Base-by-base conservation (phyloP, 53 echinoderm and acorn worm species). In the Echinometra lucunter region DNA sequence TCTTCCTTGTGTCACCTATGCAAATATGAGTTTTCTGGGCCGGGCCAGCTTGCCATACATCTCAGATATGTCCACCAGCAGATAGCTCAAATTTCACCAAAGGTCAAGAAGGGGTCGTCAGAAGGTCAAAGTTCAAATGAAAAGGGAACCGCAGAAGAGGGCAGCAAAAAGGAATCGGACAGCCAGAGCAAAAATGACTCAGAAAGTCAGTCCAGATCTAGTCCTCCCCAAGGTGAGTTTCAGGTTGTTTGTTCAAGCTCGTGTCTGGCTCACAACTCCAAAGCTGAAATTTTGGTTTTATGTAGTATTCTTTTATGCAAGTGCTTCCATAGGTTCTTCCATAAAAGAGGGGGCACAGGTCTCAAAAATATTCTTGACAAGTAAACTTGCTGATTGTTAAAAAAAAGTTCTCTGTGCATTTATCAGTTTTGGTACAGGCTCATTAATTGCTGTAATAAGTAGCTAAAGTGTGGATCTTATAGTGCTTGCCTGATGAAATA, bases 31-130 rank as follows among this genome's bases (percentile, higher is more conserved):
- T 92, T 92, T 74, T 72, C 92, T 53, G 92, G 92, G 72, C 92
- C 92, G 8, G 92, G 92, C 47, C 92, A 92, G 92, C 75, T 92
- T 18, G 92, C 92, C 49, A 92, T 92, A 35, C 92, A 92, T 74
- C 57, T 92, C 16, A 44, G 92, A 44, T 92, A 92, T 34, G 92
- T 92, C n/a, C 92, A 92, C 75, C 92, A 92, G 35, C 92, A 92
- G 47, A 92, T 92, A 55, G 92, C 92, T 18, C 55, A 92, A 74
- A 45, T 92, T 49, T 49, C 72, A n/a, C 75, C 92, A 37, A 72
- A 72, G 72, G 72, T 72, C 72, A 72, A 72, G 72, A 66, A 66
- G 91, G 91, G 58, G 47, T 55, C 55, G 47, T 55, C 55, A 49
- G 89, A 56, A 42, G 57, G 89, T 47, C 89, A 57, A 15, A 47